A percentile compares a stretch with the other conserved stretches of the same genome.
Evolutionary conservation across 2,797 vertebrate genomes (phyloP).

Genomic region (Parotocinclus haroldoi): DNA sequence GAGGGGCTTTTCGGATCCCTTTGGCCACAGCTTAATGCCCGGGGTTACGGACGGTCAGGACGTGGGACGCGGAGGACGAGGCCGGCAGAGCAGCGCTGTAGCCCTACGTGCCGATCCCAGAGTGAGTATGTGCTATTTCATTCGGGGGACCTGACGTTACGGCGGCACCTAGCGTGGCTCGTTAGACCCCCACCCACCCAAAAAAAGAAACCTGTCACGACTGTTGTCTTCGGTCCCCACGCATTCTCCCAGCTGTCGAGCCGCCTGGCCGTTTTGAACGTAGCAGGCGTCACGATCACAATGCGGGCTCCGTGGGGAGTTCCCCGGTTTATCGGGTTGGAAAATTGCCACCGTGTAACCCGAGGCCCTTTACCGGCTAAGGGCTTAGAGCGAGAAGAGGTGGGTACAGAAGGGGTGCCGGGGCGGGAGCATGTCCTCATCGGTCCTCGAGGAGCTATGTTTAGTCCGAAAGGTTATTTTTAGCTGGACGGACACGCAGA

Average conservation of each 20-base stretch:
- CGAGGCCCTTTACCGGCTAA: conserved; percentile 52
- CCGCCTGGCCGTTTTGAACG: conserved; percentile 6
- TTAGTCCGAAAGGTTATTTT: conserved; percentile 59
- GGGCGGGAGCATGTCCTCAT: conserved; percentile 59
- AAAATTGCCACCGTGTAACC: conserved; percentile 55
- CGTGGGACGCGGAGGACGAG: conserved; percentile 43
- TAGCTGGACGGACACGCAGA: conserved; percentile 33
- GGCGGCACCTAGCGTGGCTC: too few species aligned
- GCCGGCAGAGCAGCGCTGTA: conserved; percentile 50
- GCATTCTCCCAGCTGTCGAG: too few species aligned
- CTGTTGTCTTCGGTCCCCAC: too few species aligned
- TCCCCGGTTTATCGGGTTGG: conserved; percentile 49
- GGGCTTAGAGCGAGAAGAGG: conserved; percentile 50
- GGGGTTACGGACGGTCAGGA: conserved; percentile 68
- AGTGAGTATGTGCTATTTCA: conserved; percentile 65
- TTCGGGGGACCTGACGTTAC: background rate
- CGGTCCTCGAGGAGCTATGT: conserved; percentile 50
- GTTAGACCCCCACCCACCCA: too few species aligned
- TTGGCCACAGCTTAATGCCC: conserved; percentile 68
- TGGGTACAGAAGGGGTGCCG: conserved; percentile 27
- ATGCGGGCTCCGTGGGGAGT: conserved; percentile 33
- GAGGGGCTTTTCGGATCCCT: conserved; percentile 82
- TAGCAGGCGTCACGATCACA: conserved; percentile 25
- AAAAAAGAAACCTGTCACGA: too few species aligned
- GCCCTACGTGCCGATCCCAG: conserved; percentile 59